Evolutionary conservation across 1,140 invertebrate species (phyloP).

Genomic region (Liolophura sinensis): DNA sequence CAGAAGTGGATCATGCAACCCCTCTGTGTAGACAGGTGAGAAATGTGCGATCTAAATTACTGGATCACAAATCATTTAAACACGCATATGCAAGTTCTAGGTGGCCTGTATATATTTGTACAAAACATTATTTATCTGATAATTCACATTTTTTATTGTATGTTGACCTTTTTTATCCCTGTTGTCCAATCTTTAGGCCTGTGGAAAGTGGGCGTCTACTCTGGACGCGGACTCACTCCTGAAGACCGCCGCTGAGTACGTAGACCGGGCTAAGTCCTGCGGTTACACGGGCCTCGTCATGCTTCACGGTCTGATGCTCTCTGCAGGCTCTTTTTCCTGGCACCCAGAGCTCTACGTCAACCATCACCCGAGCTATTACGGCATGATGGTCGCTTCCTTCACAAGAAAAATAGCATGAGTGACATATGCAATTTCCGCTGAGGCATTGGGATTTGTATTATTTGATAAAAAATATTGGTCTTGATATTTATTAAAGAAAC

Average conservation of each 20-base stretch:
- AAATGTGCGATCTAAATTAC: too few relatives aligned
- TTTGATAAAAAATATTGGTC: too few relatives aligned
- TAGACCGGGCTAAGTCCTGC: slow-evolving; percentile 35
- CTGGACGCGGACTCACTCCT: slow-evolving; percentile 14
- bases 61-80: too few relatives aligned
- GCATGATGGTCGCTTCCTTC: slow-evolving; percentile 39
- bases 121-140: too few relatives aligned
- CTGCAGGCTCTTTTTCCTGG: slow-evolving; percentile 22
- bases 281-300: slow-evolving; percentile 38
- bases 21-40: too few relatives aligned
- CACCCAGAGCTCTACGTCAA: slow-evolving; percentile 24
- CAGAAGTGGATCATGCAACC: too few relatives aligned
- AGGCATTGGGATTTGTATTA: too few relatives aligned
- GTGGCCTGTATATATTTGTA: too few relatives aligned
- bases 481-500: too few relatives aligned
- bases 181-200: slow-evolving; percentile 19
- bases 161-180: not conserved
- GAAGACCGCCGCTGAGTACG: slow-evolving; percentile 23
- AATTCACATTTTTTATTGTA: too few relatives aligned
- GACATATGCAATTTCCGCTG: not conserved
- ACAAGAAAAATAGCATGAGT: not conserved
- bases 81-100: too few relatives aligned
- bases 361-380: slow-evolving; percentile 40
- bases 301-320: slow-evolving; percentile 27
- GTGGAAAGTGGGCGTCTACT: slow-evolving; percentile 27